phyloP scores from a whole-genome alignment of 2,888 invertebrate genomes.

The Dasysyrphus tricinctus region DNA sequence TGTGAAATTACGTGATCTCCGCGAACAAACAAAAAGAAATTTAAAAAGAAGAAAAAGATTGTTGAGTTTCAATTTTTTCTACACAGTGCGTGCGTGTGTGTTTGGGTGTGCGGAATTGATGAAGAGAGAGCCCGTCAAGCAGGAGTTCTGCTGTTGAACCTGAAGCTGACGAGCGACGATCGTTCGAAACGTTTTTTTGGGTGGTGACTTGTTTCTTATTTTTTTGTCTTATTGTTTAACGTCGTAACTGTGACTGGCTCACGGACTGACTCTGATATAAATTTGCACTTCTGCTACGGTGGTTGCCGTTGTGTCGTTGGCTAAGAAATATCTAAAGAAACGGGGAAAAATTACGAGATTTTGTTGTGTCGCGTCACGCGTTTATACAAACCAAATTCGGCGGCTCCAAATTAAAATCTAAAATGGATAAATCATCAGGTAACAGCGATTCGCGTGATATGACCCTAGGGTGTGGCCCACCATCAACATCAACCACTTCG shows the following conservation, averaged over 20 bases:
- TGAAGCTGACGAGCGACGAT: constrained; percentile 33
- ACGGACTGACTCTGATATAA: constrained; percentile 34
- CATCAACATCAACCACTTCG: constrained; percentile 58
- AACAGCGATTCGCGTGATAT: constrained; percentile 74
- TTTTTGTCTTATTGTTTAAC: constrained; percentile 29
- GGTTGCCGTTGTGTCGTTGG: constrained; percentile 18
- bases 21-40: constrained; percentile 51
- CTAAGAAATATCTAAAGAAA: neutral
- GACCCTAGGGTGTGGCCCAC: constrained; percentile 75
- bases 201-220: constrained; percentile 63
- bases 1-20: constrained; percentile 67
- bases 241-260: constrained; percentile 2
- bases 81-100: constrained; percentile 60
- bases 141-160: constrained; percentile 66
- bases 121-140: constrained; percentile 63
- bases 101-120: constrained; percentile 52
- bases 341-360: constrained; percentile 15
- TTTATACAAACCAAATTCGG: constrained; percentile 4
- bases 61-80: constrained; percentile 41
- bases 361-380: constrained; percentile 55
- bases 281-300: constrained; percentile 51
- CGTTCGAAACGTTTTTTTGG: constrained; percentile 54
- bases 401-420: constrained; percentile 21
- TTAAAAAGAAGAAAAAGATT: constrained; percentile 33
- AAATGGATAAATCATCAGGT: constrained; percentile 75